Evolutionary conservation across 2,113 vertebrate species (phyloP).

Genomic region (Scortum barcoo): DNA sequence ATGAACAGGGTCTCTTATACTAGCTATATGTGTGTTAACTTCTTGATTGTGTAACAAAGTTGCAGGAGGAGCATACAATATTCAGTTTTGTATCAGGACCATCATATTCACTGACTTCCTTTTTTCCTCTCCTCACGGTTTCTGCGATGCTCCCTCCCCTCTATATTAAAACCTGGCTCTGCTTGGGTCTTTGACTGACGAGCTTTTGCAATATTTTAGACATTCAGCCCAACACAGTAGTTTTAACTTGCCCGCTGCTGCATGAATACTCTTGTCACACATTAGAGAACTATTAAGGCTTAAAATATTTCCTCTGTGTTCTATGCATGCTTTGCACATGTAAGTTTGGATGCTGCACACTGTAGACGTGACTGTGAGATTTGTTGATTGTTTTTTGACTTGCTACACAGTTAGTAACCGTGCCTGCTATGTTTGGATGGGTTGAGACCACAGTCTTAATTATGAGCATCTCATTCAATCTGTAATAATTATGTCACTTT

Average conservation of each 20-base stretch:
- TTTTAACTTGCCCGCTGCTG: constrained; percentile 7
- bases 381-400: constrained; percentile 4
- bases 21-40: neutral
- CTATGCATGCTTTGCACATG: neutral
- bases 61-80: neutral
- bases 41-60: neutral
- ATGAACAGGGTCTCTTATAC: neutral
- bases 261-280: constrained; percentile 40
- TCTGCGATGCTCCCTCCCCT: neutral
- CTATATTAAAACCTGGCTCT: constrained; percentile 8
- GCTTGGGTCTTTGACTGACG: constrained; percentile 24
- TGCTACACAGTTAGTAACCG: neutral
- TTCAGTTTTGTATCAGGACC: constrained; percentile 22
- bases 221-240: neutral
- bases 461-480: neutral
- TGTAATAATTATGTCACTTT: neutral
- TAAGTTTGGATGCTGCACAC: constrained; percentile 7
- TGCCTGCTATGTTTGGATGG: neutral
- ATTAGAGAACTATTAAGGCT: constrained; percentile 32
- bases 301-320: neutral
- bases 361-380: constrained; percentile 10
- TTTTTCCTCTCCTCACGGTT: constrained; percentile 4
- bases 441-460: neutral
- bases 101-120: constrained; percentile 17
- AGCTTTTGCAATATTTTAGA: constrained; percentile 37